Evolutionary conservation across 2,888 invertebrate genomes (phyloP).

Genomic region (Melinopterus prodromus): DNA sequence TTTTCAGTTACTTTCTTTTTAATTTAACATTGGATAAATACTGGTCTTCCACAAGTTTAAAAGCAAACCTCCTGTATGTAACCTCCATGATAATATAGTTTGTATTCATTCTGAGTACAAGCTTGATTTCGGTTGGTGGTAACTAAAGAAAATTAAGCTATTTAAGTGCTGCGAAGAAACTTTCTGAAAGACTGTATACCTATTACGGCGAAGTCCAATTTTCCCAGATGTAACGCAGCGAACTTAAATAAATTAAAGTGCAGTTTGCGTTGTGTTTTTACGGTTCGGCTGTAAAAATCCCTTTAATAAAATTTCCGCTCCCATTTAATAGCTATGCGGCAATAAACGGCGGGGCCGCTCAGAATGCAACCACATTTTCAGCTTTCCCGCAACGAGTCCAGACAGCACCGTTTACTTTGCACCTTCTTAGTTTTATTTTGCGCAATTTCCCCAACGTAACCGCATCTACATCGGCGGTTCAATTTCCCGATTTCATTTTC

Average conservation of each 20-base stretch:
- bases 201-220: not conserved
- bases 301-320: not conserved
- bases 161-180: not conserved
- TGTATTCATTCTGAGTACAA: too few species aligned
- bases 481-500: not conserved
- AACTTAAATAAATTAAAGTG: not conserved
- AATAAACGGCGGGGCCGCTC: not conserved
- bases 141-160: not conserved
- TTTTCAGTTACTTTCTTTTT: not conserved
- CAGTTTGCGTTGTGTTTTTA: not conserved
- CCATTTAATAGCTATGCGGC: not conserved
- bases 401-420: not conserved
- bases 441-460: not conserved
- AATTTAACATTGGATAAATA: too few species aligned
- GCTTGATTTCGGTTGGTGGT: not conserved
- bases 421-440: slow-evolving; percentile 4
- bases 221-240: not conserved
- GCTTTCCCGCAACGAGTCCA: not conserved
- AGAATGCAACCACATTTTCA: not conserved
- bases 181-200: not conserved
- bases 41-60: too few species aligned
- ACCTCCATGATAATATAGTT: too few species aligned
- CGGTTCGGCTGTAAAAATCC: slow-evolving; percentile 4
- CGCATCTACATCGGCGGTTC: not conserved
- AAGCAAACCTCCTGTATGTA: too few species aligned